These are phyloP conservation scores for Zoanthus sansibaricus DNA, from an alignment of 92 coral and sea anemone species.

Conservation along the genomic window DNA sequence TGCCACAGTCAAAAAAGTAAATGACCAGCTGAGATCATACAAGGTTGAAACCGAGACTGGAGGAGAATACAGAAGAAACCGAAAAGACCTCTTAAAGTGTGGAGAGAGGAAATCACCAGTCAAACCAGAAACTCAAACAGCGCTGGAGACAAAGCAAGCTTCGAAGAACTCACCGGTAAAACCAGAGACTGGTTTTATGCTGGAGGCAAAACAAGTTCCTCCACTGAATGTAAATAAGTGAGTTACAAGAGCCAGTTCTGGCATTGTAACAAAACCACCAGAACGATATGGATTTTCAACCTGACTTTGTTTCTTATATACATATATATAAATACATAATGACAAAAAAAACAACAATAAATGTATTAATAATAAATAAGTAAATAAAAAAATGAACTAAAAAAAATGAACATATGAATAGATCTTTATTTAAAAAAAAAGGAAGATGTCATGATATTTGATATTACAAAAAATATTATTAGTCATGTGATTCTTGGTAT, in stretches of 20 bases:
- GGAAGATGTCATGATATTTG: conserved; percentile 12
- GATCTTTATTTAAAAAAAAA: conserved; percentile 16
- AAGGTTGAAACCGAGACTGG: conserved; percentile 35
- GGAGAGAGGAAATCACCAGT: conserved; percentile 11
- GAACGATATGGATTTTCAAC: conserved; percentile 45
- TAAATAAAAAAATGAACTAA: neutral
- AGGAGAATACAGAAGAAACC: conserved; percentile 52
- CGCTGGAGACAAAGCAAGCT: conserved; percentile 10
- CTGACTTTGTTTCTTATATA: neutral
- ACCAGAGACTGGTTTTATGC: conserved; percentile 5
- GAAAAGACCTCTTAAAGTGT: conserved; percentile 6
- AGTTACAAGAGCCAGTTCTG: conserved; percentile 21
- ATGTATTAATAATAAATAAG: no score
- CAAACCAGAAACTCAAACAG: neutral
- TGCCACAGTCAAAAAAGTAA: conserved; percentile 47
- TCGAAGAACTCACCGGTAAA: neutral
- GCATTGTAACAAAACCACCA: conserved; percentile 14
- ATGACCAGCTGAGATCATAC: conserved; percentile 50
- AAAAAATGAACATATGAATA: neutral
- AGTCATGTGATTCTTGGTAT: neutral
- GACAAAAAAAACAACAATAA: neutral
- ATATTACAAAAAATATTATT: neutral
- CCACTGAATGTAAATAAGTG: neutral
- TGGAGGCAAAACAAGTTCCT: conserved; percentile 7
- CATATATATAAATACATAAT: neutral